Conservation (phyloP, 2,797 vertebrate genomes). For the Coregonus ussuriensis region DNA sequence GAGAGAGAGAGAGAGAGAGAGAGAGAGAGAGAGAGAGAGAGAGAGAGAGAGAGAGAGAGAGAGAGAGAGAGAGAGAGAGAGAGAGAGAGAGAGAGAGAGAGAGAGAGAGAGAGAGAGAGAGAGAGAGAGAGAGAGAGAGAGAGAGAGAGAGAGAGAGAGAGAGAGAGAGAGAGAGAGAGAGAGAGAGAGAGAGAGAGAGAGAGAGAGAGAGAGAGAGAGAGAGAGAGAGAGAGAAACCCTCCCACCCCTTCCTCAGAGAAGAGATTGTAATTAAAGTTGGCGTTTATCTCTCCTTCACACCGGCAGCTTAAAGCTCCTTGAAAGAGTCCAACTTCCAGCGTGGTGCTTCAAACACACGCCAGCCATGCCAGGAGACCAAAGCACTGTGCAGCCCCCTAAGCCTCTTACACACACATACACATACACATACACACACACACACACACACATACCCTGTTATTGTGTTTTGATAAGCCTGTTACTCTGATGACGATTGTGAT, state of each 20-base stretch:
- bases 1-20: slow-evolving; percentile 13
- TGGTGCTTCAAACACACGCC: slow-evolving; percentile 58
- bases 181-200: neutral
- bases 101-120: neutral
- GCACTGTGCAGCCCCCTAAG: slow-evolving; percentile 64
- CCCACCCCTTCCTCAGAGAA: slow-evolving; percentile 63
- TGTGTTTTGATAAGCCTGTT: neutral
- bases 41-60: neutral
- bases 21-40: slow-evolving; percentile 1
- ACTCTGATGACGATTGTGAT: slow-evolving; percentile 10
- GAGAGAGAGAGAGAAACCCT: slow-evolving; percentile 24
- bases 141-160: too few species aligned
- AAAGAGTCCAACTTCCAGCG: slow-evolving; percentile 72
- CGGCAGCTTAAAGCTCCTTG: slow-evolving; percentile 79
- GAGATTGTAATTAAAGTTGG: slow-evolving; percentile 79
- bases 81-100: neutral
- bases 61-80: too few species aligned
- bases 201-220: too few species aligned
- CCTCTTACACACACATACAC: slow-evolving; percentile 45
- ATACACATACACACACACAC: too few species aligned
- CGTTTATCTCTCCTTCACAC: slow-evolving; percentile 84
- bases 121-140: too few species aligned
- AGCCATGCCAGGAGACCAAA: slow-evolving; percentile 62
- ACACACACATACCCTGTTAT: slow-evolving; percentile 20
- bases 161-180: neutral